Percentiles rank a stretch among this genome's conserved stretches.
These are phyloP conservation scores for Hippocampus abdominalis DNA, from an alignment of 2,113 vertebrate genomes.

Conservation along the genomic window DNA sequence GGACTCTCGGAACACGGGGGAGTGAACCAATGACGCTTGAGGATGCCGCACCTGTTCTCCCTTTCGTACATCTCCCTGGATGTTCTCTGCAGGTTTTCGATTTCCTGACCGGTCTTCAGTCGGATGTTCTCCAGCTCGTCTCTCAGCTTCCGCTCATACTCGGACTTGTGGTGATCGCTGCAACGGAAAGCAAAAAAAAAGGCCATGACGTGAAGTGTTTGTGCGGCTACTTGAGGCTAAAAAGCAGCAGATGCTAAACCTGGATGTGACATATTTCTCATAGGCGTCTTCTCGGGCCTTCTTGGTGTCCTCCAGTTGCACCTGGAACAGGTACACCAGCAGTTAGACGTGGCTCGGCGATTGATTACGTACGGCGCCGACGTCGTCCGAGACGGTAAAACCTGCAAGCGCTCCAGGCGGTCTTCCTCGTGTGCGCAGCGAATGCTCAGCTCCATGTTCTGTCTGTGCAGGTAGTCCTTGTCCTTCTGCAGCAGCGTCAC, in stretches of 20 bases:
- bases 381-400: not conserved
- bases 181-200: slow-evolving; percentile 15
- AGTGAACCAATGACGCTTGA: not conserved
- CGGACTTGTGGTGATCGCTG: slow-evolving; percentile 91
- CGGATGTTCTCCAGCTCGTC: slow-evolving; percentile 90
- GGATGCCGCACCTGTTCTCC: slow-evolving; percentile 85
- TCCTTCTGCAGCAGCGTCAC: slow-evolving; percentile 90
- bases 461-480: slow-evolving; percentile 91
- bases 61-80: slow-evolving; percentile 97
- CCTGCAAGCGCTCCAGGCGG: slow-evolving; percentile 86
- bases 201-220: not conserved
- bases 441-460: slow-evolving; percentile 91
- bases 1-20: no score
- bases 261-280: slow-evolving; percentile 93
- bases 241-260: slow-evolving; percentile 62
- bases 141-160: slow-evolving; percentile 88
- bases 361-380: not conserved
- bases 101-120: slow-evolving; percentile 89
- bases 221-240: not conserved
- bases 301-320: slow-evolving; percentile 89
- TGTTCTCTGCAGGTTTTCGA: slow-evolving; percentile 85
- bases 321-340: slow-evolving; percentile 45
- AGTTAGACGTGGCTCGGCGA: not conserved
- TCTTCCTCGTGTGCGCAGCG: slow-evolving; percentile 91
- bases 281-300: slow-evolving; percentile 90